Percentiles rank a stretch among this genome's conserved stretches.
phyloP scores from a whole-genome alignment of 2,888 invertebrate genomes.

The Deroplatys truncata region DNA sequence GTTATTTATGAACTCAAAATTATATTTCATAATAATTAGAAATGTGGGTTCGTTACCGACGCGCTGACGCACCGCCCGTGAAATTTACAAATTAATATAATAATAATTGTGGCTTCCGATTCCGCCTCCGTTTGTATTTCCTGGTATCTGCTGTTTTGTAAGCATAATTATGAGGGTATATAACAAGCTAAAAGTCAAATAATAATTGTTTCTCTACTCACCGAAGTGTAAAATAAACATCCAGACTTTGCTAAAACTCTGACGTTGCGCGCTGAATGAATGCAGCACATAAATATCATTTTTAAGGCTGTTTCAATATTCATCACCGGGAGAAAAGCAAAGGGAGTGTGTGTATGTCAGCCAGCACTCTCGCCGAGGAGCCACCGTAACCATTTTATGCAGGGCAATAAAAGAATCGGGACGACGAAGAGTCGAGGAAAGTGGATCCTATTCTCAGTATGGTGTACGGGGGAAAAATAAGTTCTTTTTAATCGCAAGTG shows the following conservation, averaged over 20 bases:
- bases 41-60: background rate
- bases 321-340: background rate
- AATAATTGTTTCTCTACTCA: background rate
- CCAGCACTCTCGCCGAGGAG: background rate
- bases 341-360: background rate
- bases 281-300: background rate
- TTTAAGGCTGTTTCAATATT: slow-evolving; percentile 24
- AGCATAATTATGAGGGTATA: background rate
- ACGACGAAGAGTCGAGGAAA: too few species aligned
- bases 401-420: background rate
- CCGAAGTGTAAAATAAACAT: background rate
- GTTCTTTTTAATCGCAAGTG: too few species aligned
- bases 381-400: background rate
- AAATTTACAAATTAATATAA: background rate
- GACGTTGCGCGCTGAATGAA: background rate
- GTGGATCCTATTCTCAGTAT: too few species aligned
- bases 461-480: too few species aligned
- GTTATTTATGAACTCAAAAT: background rate
- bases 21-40: background rate
- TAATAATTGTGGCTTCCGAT: background rate
- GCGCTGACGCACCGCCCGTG: background rate
- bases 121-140: background rate
- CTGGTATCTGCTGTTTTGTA: background rate
- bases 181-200: background rate
- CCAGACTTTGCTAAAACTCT: background rate